phyloP scores from a whole-genome alignment of 1,140 invertebrate genomes.

The Polypedilum pembai region DNA sequence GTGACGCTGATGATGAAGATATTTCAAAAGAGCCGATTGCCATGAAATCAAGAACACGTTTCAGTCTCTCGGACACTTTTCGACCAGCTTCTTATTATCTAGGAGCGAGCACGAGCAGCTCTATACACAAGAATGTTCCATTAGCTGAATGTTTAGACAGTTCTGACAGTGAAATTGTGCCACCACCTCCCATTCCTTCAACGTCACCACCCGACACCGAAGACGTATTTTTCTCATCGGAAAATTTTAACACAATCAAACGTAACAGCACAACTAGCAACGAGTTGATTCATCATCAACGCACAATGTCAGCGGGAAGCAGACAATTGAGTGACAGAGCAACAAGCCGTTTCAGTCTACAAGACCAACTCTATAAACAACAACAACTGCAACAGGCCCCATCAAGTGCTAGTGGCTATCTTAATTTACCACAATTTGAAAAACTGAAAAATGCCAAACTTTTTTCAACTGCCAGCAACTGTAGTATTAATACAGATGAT shows the following conservation, averaged over 20 bases:
- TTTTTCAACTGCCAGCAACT: constrained; percentile 41
- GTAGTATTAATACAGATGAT: constrained; percentile 42
- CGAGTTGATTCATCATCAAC: constrained; percentile 15
- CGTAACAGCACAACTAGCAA: constrained; percentile 31
- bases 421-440: constrained; percentile 21
- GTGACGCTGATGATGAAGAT: constrained; percentile 77
- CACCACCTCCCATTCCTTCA: constrained; percentile 71
- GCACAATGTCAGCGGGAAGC: constrained; percentile 16
- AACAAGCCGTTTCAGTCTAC: constrained; percentile 37
- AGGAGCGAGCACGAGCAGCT: constrained; percentile 49
- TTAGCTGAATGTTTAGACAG: constrained; percentile 64
- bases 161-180: constrained; percentile 72
- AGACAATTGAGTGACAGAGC: neutral
- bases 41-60: constrained; percentile 58
- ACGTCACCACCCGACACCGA: constrained; percentile 58
- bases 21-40: constrained; percentile 64
- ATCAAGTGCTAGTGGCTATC: constrained; percentile 12
- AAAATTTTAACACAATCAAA: constrained; percentile 42
- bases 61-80: constrained; percentile 79
- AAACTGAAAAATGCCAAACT: constrained; percentile 39
- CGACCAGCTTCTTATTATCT: constrained; percentile 79
- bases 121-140: constrained; percentile 38
- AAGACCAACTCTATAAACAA: constrained; percentile 40
- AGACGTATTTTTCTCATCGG: constrained; percentile 41
- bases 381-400: neutral